These are phyloP conservation scores for Ptilorrhoa leucosticta DNA, from an alignment of 2,113 vertebrate species.

Conservation along the genomic window DNA sequence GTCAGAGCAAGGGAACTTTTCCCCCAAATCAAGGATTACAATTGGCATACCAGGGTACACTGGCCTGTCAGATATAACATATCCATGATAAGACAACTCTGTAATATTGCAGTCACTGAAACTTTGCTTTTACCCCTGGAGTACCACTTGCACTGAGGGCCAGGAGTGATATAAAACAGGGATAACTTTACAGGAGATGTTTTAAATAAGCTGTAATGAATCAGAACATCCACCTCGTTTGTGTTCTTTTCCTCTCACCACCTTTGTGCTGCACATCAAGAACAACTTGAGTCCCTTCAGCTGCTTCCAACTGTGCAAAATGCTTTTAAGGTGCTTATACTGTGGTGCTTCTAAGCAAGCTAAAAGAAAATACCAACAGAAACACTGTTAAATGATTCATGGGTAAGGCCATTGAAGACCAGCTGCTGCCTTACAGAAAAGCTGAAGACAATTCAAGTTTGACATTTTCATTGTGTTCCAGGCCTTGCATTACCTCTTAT, in stretches of 20 bases:
- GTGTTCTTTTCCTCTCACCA: background rate
- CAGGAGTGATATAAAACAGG: background rate
- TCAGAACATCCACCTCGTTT: background rate
- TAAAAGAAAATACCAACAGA: constrained; percentile 26
- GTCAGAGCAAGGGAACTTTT: background rate
- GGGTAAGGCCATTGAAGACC: constrained; percentile 29
- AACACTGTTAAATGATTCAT: constrained; percentile 41
- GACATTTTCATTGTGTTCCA: background rate
- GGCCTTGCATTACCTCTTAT: background rate
- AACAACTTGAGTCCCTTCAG: background rate
- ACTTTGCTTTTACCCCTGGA: background rate
- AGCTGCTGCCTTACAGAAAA: constrained; percentile 7
- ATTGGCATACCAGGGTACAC: background rate
- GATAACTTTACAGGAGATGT: background rate
- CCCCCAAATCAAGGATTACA: background rate
- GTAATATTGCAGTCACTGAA: background rate
- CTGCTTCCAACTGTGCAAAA: constrained; percentile 50
- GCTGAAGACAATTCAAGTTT: constrained; percentile 2
- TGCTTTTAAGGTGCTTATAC: constrained; percentile 61
- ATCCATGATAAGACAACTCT: background rate
- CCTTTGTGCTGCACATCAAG: background rate
- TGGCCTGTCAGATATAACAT: background rate
- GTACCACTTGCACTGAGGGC: background rate
- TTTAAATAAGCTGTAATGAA: background rate
- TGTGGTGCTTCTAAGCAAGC: constrained; percentile 18